Conservation (phyloP, 1,140 invertebrate genomes). For the Ceratina japonica region DNA sequence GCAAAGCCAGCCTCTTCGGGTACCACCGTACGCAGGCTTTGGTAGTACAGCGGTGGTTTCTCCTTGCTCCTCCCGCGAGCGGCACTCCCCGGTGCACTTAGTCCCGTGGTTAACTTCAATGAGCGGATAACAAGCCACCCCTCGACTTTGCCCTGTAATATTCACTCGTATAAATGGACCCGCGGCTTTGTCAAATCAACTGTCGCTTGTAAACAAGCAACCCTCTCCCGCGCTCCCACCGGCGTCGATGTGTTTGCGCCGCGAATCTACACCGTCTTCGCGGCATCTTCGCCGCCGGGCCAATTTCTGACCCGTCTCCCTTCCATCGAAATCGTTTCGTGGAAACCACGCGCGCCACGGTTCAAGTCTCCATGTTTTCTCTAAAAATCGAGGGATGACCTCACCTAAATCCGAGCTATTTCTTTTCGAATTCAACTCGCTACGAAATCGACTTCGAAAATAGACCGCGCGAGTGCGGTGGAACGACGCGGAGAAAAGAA, state of each 20-base stretch:
- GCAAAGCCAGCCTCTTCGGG: constrained; percentile 5
- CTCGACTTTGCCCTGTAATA: constrained; percentile 76
- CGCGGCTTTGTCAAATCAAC: constrained; percentile 79
- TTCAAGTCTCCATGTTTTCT: too few species aligned
- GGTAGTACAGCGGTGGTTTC: constrained; percentile 29
- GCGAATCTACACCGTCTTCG: constrained; percentile 46
- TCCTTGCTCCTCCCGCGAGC: constrained; percentile 37
- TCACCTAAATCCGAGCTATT: background rate
- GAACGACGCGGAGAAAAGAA: background rate
- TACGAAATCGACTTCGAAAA: background rate
- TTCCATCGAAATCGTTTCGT: too few species aligned
- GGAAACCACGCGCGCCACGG: background rate
- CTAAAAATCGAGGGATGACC: too few species aligned
- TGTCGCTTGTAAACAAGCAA: constrained; percentile 73
- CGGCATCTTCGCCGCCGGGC: constrained; percentile 29
- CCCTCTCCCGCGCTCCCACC: constrained; percentile 32
- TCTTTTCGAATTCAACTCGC: too few species aligned
- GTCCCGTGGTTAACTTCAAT: constrained; percentile 80
- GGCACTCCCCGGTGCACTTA: constrained; percentile 73
- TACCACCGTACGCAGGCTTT: constrained; percentile 33
- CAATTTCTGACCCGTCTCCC: too few species aligned
- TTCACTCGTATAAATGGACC: constrained; percentile 77
- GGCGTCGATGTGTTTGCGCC: constrained; percentile 44
- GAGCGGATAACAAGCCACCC: constrained; percentile 79
- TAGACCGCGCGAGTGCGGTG: background rate